A percentile compares a stretch with the other conserved stretches of the same genome.
Conservation (phyloP, 2,888 invertebrate species). For the Rapana venosa region DNA sequence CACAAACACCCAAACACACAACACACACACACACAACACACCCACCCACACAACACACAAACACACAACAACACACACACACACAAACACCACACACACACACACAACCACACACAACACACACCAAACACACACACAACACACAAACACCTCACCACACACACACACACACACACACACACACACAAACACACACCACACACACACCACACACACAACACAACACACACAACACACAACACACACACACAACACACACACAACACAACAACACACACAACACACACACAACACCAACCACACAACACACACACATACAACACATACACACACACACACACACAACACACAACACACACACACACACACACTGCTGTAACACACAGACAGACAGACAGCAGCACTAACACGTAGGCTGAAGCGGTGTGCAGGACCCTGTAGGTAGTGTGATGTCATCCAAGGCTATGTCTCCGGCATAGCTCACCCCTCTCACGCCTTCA, state of each 20-base stretch:
- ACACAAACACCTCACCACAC: background rate
- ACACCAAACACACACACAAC: background rate
- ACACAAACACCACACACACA: background rate
- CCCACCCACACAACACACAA: too few species aligned
- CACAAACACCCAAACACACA: too few species aligned
- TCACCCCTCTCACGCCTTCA: slow-evolving; percentile 70
- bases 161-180: too few species aligned
- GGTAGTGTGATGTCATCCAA: slow-evolving; percentile 74
- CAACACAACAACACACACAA: background rate
- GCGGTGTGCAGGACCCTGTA: slow-evolving; percentile 60
- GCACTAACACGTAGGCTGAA: slow-evolving; percentile 54
- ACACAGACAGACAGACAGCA: background rate
- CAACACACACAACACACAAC: background rate
- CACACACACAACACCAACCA: background rate
- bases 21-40: background rate
- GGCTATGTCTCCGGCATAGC: slow-evolving; percentile 73
- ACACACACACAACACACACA: too few species aligned
- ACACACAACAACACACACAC: too few species aligned
- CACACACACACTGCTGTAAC: too few species aligned
- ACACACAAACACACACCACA: too few species aligned
- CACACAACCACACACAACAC: too few species aligned
- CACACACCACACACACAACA: background rate
- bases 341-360: too few species aligned
- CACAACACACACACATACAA: background rate
- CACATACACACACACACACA: too few species aligned